Conservation (phyloP, 2,113 vertebrate species). For the Bos javanicus region DNA sequence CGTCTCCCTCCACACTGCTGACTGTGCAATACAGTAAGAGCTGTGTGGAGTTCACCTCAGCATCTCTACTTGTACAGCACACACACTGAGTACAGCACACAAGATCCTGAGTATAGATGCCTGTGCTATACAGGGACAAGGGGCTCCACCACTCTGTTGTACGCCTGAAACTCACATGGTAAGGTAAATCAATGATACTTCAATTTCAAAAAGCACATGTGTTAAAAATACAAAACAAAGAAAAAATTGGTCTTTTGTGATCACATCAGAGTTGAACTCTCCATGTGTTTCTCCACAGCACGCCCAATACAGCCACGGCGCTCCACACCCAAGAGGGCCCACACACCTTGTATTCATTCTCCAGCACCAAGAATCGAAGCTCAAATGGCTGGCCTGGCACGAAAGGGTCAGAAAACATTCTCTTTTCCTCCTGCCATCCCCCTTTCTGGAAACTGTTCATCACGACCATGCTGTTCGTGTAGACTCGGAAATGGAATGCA, state of each 20-base stretch:
- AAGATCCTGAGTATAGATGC: not conserved
- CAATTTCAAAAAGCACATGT: not conserved
- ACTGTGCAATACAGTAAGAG: not conserved
- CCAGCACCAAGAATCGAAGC: not conserved
- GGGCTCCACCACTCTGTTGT: not conserved
- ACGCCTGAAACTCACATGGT: not conserved
- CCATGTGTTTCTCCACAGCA: rapidly evolving
- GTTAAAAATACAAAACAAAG: not conserved
- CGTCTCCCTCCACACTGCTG: not conserved
- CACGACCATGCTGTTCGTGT: rapidly evolving
- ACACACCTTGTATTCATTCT: not conserved
- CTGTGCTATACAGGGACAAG: not conserved
- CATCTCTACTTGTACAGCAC: not conserved
- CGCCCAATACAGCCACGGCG: rapidly evolving
- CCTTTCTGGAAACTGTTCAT: not conserved
- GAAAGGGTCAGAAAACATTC: rapidly evolving
- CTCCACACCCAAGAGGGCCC: not conserved
- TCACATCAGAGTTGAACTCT: not conserved
- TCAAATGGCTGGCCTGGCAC: not conserved
- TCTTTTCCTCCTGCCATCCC: rapidly evolving
- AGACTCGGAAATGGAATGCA: not conserved
- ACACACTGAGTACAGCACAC: not conserved
- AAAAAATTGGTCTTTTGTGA: not conserved
- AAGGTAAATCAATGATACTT: not conserved
- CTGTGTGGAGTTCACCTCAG: not conserved